Percentiles rank a stretch among this genome's conserved stretches.
phyloP scores from a whole-genome alignment of 2,797 vertebrate genomes.

The Mormyrus hasselquistii region DNA sequence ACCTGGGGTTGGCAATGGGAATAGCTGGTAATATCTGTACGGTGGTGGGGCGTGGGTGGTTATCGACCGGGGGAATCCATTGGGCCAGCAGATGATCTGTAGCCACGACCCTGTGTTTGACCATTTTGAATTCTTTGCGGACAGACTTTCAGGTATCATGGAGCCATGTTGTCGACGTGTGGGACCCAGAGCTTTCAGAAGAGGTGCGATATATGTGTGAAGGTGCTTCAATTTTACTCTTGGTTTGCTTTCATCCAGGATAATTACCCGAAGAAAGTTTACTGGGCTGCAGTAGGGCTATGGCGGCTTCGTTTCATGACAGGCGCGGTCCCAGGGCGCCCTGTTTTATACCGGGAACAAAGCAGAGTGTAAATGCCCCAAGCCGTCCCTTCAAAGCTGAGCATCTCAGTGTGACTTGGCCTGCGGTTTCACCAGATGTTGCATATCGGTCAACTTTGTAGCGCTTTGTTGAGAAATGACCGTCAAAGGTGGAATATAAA shows the following conservation, averaged over 20 bases:
- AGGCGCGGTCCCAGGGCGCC: neutral
- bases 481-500: neutral
- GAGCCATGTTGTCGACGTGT: neutral
- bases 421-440: neutral
- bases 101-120: neutral
- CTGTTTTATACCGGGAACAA: neutral
- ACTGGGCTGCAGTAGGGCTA: neutral
- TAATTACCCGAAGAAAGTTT: neutral
- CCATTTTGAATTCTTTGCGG: neutral
- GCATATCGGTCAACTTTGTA: neutral
- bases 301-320: neutral
- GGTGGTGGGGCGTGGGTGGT: neutral
- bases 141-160: neutral
- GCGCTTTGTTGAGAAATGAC: neutral
- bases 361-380: neutral
- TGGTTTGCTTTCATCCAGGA: neutral
- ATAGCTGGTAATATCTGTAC: neutral
- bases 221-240: neutral
- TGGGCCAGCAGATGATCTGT: neutral
- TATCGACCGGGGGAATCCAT: neutral
- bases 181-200: neutral
- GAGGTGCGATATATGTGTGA: neutral
- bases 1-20: neutral
- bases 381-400: neutral
- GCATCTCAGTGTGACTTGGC: neutral